These are phyloP conservation scores for Ondatra zibethicus DNA, from an alignment of 2,113 vertebrate genomes.

Conservation along the genomic window DNA sequence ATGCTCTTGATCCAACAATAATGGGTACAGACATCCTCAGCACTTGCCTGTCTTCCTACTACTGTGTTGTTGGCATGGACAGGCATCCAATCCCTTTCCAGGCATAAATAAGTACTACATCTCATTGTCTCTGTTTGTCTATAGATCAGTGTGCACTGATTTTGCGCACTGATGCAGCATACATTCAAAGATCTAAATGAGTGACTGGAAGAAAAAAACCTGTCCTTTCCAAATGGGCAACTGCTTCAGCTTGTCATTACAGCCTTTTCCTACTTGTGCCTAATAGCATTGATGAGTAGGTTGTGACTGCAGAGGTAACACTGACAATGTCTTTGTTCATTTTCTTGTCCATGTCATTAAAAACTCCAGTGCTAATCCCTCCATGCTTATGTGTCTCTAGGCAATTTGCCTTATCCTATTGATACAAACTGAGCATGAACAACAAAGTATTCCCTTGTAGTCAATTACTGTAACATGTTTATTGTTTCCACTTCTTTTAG, in stretches of 20 bases:
- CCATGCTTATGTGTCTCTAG: neutral
- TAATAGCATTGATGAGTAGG: neutral
- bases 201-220: neutral
- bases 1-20: neutral
- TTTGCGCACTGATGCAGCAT: too few species aligned
- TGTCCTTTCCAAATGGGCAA: neutral
- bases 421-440: neutral
- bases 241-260: neutral
- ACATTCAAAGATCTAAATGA: neutral
- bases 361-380: neutral
- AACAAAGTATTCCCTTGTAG: neutral
- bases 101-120: too few species aligned
- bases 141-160: neutral
- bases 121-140: neutral
- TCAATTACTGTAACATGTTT: neutral
- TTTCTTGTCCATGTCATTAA: neutral
- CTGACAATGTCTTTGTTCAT: neutral
- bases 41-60: neutral
- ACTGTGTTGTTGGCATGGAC: neutral
- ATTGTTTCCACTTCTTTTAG: neutral
- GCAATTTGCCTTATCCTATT: neutral
- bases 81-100: neutral
- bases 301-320: neutral
- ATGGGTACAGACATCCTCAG: neutral
- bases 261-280: neutral